Evolutionary conservation across 2,797 vertebrate genomes (phyloP).

Genomic region (Silurus lanzhouensis): DNA sequence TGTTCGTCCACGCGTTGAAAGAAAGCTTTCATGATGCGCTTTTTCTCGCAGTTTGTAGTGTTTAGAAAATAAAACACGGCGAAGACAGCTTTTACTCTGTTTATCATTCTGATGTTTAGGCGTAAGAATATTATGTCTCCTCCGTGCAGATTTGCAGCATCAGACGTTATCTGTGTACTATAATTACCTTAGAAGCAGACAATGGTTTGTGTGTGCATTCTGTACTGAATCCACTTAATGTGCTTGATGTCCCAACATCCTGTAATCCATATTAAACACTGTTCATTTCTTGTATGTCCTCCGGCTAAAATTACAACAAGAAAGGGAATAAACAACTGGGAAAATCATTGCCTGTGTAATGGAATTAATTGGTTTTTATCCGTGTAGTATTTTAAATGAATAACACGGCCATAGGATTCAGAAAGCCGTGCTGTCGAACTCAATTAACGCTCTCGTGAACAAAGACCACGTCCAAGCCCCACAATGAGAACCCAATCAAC

Average conservation of each 20-base stretch:
- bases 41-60: conserved; percentile 53
- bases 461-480: conserved; percentile 67
- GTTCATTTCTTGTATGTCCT: conserved; percentile 69
- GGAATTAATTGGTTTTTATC: conserved; percentile 83
- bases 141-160: too few species aligned
- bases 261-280: conserved; percentile 66
- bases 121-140: not conserved
- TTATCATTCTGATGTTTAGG: not conserved
- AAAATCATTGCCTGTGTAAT: conserved; percentile 75
- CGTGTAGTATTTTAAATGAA: conserved; percentile 83
- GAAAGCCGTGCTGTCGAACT: conserved; percentile 79
- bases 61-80: conserved; percentile 46
- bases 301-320: conserved; percentile 74
- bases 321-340: conserved; percentile 70
- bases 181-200: not conserved
- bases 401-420: conserved; percentile 83
- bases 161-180: too few species aligned
- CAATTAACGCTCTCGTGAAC: conserved; percentile 77
- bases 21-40: conserved; percentile 70
- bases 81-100: not conserved
- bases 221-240: conserved; percentile 39
- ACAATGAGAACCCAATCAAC: conserved; percentile 60
- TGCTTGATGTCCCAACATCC: conserved; percentile 57
- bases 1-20: conserved; percentile 63
- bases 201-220: conserved; percentile 13